Evolutionary conservation across 2,888 invertebrate species (phyloP).

Genomic region (Aethes cnicana): DNA sequence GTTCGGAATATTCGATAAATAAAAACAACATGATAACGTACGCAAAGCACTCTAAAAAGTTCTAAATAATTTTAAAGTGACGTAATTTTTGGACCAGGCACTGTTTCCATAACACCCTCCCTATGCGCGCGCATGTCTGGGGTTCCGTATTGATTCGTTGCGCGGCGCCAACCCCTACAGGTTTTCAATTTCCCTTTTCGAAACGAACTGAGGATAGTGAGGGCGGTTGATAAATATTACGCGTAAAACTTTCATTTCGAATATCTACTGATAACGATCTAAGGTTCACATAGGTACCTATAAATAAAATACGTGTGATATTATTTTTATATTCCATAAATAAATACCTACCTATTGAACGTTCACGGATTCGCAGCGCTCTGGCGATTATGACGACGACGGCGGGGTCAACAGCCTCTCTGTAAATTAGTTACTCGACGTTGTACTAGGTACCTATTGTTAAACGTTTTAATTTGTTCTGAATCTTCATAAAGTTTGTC

Average conservation of each 20-base stretch:
- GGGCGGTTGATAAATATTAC: too few species aligned
- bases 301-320: background rate
- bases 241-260: conserved; percentile 42
- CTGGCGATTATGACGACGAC: conserved; percentile 38
- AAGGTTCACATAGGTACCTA: background rate
- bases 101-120: conserved; percentile 29
- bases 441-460: conserved; percentile 41
- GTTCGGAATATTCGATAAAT: too few species aligned
- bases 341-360: too few species aligned
- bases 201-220: conserved; percentile 52
- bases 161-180: conserved; percentile 55
- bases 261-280: too few species aligned
- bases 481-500: background rate
- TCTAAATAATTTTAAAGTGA: background rate
- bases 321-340: conserved; percentile 12
- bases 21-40: too few species aligned
- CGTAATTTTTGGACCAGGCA: conserved; percentile 7
- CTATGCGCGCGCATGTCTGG: conserved; percentile 67
- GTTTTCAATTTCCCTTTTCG: conserved; percentile 49
- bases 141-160: conserved; percentile 70
- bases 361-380: conserved; percentile 26
- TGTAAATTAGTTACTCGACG: conserved; percentile 47
- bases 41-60: too few species aligned
- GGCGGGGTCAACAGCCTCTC: conserved; percentile 43
- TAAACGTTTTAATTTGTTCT: conserved; percentile 3